Percentiles rank a stretch among this genome's conserved stretches.
These are phyloP conservation scores for Gymnocephalus cernua DNA, from an alignment of 2,113 vertebrate genomes.

Conservation along the genomic window DNA sequence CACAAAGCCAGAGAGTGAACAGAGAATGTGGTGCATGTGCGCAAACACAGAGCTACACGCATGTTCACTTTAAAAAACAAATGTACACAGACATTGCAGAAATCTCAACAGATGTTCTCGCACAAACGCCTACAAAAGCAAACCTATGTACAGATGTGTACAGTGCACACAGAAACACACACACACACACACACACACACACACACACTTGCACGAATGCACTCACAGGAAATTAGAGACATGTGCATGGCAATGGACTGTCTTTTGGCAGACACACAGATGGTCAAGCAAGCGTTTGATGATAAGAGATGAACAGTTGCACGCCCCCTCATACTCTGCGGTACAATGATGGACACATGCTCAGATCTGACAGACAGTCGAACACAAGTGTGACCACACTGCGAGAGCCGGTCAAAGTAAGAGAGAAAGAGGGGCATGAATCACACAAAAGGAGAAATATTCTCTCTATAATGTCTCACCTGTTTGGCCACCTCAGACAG, in stretches of 20 bases:
- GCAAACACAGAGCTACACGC: neutral
- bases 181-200: neutral
- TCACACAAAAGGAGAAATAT: neutral
- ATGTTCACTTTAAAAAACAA: neutral
- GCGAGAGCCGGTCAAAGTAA: neutral
- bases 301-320: constrained; percentile 53
- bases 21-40: neutral
- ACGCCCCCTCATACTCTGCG: constrained; percentile 47
- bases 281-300: constrained; percentile 57
- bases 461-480: constrained; percentile 79
- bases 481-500: constrained; percentile 95
- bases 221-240: constrained; percentile 30
- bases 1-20: constrained; percentile 19
- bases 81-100: neutral
- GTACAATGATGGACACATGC: constrained; percentile 61
- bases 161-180: neutral
- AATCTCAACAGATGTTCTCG: constrained; percentile 12
- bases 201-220: neutral
- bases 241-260: constrained; percentile 8
- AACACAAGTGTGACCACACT: neutral
- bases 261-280: constrained; percentile 58
- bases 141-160: neutral
- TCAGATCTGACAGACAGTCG: constrained; percentile 36
- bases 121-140: neutral
- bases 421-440: neutral